Percentiles rank a stretch among this genome's conserved stretches.
Evolutionary conservation across 2,113 vertebrate species (phyloP).

Genomic region (Pseudolaguvia tuberculata): DNA sequence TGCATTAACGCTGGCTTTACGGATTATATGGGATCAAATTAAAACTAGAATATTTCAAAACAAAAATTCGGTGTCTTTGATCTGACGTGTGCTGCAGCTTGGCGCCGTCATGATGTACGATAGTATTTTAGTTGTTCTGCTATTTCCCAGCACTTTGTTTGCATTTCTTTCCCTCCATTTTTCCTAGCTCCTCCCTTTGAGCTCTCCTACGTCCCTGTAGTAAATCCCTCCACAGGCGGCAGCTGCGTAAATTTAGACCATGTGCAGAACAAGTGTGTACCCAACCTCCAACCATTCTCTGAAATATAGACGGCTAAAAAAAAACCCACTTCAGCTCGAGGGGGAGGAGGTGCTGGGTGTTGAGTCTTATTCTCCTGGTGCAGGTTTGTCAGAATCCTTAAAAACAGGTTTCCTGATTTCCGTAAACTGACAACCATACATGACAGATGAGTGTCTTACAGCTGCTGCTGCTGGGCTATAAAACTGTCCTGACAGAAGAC

Average conservation of each 20-base stretch:
- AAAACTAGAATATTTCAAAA: neutral
- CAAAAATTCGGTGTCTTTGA: neutral
- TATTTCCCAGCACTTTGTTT: neutral
- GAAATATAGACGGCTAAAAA: neutral
- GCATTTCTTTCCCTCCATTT: slow-evolving; percentile 27
- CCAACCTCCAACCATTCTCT: slow-evolving; percentile 2
- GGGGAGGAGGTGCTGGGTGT: neutral
- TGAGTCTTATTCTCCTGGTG: neutral
- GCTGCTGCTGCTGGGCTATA: neutral
- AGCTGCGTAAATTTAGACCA: slow-evolving; percentile 52
- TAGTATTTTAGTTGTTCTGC: neutral
- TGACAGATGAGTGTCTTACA: neutral
- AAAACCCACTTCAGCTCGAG: neutral
- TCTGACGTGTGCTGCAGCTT: neutral
- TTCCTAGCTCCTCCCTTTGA: neutral
- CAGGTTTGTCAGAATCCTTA: neutral
- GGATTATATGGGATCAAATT: neutral
- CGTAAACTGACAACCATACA: neutral
- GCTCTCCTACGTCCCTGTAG: slow-evolving; percentile 9
- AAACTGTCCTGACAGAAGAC: neutral
- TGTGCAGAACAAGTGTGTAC: slow-evolving; percentile 41
- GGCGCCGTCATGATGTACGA: neutral
- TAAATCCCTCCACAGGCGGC: slow-evolving; percentile 39
- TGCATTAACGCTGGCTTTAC: neutral
- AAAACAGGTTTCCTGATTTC: neutral